Conservation (phyloP, 2,888 invertebrate species). For the Stenolophus ochropezus region DNA sequence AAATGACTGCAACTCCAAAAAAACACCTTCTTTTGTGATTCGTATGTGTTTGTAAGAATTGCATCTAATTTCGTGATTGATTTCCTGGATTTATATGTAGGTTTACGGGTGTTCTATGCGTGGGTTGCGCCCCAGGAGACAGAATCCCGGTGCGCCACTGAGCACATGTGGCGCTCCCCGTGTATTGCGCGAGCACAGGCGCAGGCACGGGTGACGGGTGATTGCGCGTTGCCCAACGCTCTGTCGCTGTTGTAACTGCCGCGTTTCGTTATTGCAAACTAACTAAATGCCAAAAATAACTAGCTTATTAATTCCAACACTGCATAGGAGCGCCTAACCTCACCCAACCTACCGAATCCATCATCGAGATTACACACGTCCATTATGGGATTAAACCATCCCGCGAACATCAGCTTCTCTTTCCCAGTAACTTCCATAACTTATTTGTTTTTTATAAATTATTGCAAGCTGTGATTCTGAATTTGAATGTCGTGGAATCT, state of each 20-base stretch:
- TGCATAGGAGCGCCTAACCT: conserved; percentile 33
- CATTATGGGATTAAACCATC: not conserved
- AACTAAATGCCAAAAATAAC: conserved; percentile 56
- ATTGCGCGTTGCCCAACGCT: conserved; percentile 50
- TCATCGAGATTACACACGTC: conserved; percentile 12
- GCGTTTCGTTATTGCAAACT: conserved; percentile 55
- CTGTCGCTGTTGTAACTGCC: conserved; percentile 47
- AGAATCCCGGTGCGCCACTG: conserved; percentile 31
- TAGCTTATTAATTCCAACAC: conserved; percentile 50
- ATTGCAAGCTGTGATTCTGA: no score
- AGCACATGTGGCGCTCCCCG: conserved; percentile 52
- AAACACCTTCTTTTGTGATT: no score
- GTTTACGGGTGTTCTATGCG: no score
- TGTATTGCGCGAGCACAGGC: conserved; percentile 35
- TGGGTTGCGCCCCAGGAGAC: no score
- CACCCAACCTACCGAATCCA: conserved; percentile 23
- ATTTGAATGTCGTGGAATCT: no score
- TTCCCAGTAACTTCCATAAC: no score
- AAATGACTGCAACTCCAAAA: no score
- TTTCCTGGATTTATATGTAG: no score
- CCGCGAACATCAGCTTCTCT: no score
- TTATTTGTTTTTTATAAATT: no score
- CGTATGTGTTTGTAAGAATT: no score
- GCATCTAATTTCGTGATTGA: no score
- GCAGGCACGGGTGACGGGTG: conserved; percentile 38